Evolutionary conservation across 64 coral and sea anemone species (phyloP).

Genomic region (Montipora foliosa): DNA sequence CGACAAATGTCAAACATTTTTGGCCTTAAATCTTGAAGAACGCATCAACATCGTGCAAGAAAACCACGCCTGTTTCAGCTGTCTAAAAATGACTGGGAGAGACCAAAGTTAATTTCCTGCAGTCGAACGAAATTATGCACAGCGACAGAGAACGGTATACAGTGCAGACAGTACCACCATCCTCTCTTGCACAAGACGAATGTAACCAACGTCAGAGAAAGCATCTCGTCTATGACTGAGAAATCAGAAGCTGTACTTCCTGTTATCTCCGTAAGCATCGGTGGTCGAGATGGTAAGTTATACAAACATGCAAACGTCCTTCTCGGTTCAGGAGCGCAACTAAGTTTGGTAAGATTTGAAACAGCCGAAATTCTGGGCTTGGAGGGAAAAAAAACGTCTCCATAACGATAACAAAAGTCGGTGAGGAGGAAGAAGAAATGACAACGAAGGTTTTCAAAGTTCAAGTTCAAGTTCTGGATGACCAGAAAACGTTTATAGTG

Average conservation of each 20-base stretch:
- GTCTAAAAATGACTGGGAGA: conserved; percentile 46
- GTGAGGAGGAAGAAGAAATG: conserved; percentile 66
- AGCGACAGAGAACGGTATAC: conserved; percentile 24
- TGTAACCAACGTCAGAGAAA: too few species aligned
- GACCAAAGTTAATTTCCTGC: conserved; percentile 32
- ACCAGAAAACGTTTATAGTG: background rate
- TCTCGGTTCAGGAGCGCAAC: too few species aligned
- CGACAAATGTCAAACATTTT: conserved; percentile 40
- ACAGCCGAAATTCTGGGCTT: too few species aligned
- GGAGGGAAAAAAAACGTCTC: background rate
- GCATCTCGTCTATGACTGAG: background rate
- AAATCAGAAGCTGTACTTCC: conserved; percentile 25
- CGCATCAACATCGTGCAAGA: background rate
- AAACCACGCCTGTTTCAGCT: background rate
- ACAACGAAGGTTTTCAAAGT: conserved; percentile 69
- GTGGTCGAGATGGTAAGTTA: background rate
- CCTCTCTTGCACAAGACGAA: background rate
- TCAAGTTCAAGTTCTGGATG: conserved; percentile 30
- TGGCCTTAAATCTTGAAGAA: background rate
- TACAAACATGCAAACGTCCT: background rate
- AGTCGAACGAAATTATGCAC: conserved; percentile 22
- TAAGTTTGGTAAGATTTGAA: too few species aligned
- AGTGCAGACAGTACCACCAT: conserved; percentile 9
- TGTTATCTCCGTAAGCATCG: conserved; percentile 44
- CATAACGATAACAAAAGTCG: conserved; percentile 67